These are phyloP conservation scores for Erpornis zantholeuca DNA, from an alignment of 2,113 vertebrate genomes.

Conservation along the genomic window DNA sequence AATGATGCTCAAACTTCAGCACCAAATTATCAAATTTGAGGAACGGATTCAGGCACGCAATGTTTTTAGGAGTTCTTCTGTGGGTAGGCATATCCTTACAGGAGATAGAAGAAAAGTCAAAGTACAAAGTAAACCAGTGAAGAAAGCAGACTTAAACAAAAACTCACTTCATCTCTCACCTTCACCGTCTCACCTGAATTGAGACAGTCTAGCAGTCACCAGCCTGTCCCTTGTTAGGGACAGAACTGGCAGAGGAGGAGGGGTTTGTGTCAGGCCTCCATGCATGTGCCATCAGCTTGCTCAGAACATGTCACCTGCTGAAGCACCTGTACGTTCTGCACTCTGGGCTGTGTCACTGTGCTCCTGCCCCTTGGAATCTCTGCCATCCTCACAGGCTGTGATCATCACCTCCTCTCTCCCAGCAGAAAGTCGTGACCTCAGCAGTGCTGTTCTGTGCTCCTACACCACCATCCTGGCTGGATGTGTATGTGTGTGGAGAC, in stretches of 20 bases:
- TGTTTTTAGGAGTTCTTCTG: not conserved
- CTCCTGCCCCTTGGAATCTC: not conserved
- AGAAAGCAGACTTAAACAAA: not conserved
- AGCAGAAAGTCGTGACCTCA: not conserved
- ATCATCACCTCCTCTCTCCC: not conserved
- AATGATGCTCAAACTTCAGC: not conserved
- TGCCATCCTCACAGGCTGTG: fast-evolving
- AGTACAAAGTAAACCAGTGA: not conserved
- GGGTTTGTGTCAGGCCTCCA: fast-evolving
- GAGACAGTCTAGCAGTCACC: not conserved
- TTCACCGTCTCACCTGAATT: not conserved
- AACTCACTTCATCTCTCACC: not conserved
- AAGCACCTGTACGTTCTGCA: fast-evolving
- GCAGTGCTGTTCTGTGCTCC: not conserved
- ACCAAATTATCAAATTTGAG: not conserved
- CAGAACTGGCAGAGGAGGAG: not conserved
- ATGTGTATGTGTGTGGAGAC: fast-evolving
- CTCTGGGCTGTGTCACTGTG: fast-evolving
- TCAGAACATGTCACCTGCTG: fast-evolving
- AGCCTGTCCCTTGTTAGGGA: not conserved
- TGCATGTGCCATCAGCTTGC: not conserved
- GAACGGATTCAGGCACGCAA: not conserved
- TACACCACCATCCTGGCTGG: not conserved
- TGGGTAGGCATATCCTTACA: not conserved
- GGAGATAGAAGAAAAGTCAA: not conserved